Evolutionary conservation across 2,888 invertebrate genomes (phyloP).

Genomic region (Chydorus sphaericus): DNA sequence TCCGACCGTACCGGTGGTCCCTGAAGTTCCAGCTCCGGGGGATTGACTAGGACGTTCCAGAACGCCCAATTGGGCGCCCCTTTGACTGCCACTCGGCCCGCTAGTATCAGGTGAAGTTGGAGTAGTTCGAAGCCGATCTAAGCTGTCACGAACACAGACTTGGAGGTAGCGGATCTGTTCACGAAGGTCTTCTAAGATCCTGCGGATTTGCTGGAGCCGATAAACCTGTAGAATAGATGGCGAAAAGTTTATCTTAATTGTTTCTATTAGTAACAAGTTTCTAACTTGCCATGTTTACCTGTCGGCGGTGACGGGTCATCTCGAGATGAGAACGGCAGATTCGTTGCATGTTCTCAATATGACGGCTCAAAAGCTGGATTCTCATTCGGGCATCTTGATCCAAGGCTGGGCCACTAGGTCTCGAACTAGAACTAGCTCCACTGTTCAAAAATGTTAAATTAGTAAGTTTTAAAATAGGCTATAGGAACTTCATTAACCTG

Average conservation of each 20-base stretch:
- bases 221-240: slow-evolving; percentile 22
- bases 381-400: slow-evolving; percentile 24
- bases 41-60: not conserved
- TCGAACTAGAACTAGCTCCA: not conserved
- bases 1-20: not conserved
- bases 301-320: slow-evolving; percentile 4
- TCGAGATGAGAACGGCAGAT: slow-evolving; percentile 26
- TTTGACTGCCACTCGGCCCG: not conserved
- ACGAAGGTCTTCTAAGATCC: slow-evolving; percentile 47
- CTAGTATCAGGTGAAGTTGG: not conserved
- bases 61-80: no score
- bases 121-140: not conserved
- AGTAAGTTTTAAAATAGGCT: not conserved
- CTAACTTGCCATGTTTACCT: slow-evolving; percentile 16
- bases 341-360: slow-evolving; percentile 29
- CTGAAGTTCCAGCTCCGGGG: not conserved
- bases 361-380: slow-evolving; percentile 26
- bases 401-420: not conserved
- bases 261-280: not conserved
- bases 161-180: slow-evolving; percentile 41
- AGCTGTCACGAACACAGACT: slow-evolving; percentile 29
- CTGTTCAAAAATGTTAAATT: not conserved
- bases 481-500: not conserved
- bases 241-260: not conserved
- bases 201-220: slow-evolving; percentile 42